These are phyloP conservation scores for Drosophila teissieri DNA, from an alignment of 1,140 invertebrate genomes.

Conservation along the genomic window DNA sequence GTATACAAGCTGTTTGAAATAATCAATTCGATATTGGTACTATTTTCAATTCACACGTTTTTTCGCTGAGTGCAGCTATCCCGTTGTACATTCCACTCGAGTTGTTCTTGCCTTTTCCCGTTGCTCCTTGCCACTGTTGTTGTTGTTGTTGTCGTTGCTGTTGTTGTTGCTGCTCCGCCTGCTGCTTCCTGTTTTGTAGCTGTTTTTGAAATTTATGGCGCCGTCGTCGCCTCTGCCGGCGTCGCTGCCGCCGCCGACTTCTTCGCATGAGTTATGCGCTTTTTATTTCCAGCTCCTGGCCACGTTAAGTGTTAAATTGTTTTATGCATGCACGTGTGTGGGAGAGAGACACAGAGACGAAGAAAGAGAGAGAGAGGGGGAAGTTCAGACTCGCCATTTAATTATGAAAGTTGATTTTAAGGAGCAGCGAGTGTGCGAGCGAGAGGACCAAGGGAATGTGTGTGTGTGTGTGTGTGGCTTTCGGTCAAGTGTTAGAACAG, in stretches of 20 bases:
- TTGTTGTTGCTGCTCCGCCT: conserved; percentile 41
- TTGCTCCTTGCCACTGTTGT: conserved; percentile 5
- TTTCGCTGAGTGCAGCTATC: neutral
- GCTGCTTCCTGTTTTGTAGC: conserved; percentile 65
- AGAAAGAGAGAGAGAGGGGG: neutral
- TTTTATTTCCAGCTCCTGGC: conserved; percentile 58
- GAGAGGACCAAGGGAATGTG: neutral
- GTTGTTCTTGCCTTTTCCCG: conserved; percentile 17
- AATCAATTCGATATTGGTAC: no score
- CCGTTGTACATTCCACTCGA: conserved; percentile 40
- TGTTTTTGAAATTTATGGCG: conserved; percentile 65
- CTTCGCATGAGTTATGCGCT: conserved; percentile 57
- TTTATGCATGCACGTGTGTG: conserved; percentile 62
- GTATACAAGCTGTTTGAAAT: no score
- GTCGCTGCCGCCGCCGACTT: conserved; percentile 16
- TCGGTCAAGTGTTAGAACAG: neutral
- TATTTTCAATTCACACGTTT: no score
- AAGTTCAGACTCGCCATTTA: conserved; percentile 52
- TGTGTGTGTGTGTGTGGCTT: neutral
- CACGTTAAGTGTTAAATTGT: conserved; percentile 79
- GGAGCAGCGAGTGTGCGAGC: neutral
- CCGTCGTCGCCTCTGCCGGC: conserved; percentile 37
- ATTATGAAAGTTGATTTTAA: conserved; percentile 58
- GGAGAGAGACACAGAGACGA: neutral
- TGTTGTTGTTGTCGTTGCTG: conserved; percentile 9